Base-by-base conservation (phyloP, 2,797 vertebrate species). In the Spondyliosoma cantharus region DNA sequence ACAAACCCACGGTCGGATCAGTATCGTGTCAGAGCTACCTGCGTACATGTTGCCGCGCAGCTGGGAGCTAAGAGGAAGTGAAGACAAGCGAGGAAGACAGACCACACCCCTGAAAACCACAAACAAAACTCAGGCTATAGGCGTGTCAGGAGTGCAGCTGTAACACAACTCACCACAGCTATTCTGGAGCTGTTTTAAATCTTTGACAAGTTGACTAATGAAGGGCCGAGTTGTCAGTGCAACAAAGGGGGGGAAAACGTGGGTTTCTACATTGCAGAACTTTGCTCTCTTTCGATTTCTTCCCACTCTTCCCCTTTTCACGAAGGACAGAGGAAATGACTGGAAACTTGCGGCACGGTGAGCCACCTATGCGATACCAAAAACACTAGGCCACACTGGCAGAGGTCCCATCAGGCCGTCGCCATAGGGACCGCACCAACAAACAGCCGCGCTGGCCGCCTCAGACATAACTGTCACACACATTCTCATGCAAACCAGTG, bases 391-490 rank as follows among this genome's bases (percentile, higher is more conserved):
- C 63, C 64, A 57, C 50, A 52, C 32, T 82, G 70, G 72, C 71
- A 78, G 54, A 29, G 43, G 59, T 86, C 76, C 81, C 67, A 76
- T 83, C 84, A 88, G 74, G 68, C 43, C 0, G 85, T 90, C 43
- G 82, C 82, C 86, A 90, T 78, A 72, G 91, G 19, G 92, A 92
- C 88, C 7, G 49, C 70, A 71, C 70, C 81, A 92, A 91, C 90
- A 94, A 94, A 93, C 84, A 93, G 22, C 20, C 65, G 12, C 56
- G 79, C 61, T 86, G 79, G 71, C 62, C 0, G 56, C 56, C 60
- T 57, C n/a, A 53, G 59, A 62, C 63, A 77, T 90, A 83, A 88
- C 63, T 74, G 80, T 86, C 76, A 86, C 49, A 76, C 49, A 63
- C 61, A 80, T 73, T 85, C 52, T 73, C 74, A 63, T 32, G 60